Evolutionary conservation across 2,797 vertebrate species (phyloP), one percentile per base, ranked within the genome.

Genomic region (Diceros bicornis): DNA sequence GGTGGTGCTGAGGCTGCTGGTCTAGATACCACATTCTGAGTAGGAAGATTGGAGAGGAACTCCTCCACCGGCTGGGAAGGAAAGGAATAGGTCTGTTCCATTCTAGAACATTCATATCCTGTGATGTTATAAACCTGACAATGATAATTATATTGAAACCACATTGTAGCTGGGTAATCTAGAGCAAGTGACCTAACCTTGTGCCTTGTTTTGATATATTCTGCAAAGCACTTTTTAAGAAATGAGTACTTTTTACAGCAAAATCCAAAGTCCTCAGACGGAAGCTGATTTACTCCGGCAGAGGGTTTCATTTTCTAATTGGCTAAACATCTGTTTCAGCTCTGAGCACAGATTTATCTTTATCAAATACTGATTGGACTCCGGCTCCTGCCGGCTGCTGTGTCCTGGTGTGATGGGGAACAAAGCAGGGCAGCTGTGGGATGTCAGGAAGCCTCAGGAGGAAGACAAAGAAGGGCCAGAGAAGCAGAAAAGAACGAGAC

Each of bases 291-390:
- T 87, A 81, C 86, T 93, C 72, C 68, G 72, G 84, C 75, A 81
- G 86, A 95, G 61, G 92, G 77, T 85, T 97, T 97, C 55, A 37
- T 96, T 82, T 85, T 79, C 87, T 98, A 97, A 98, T 96, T 95
- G 95, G 88, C 66, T 89, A 92, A 96, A 95, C 98, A 98, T 96
- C 98, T 98, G 98, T 92, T 98, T 77, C 50, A n/a, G 84, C 77
- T 92, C 84, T 88, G 95, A 96, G 81, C 81, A 96, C 72, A 96
- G 92, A 98, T 98, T 98, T 92, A 90, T 98, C 97, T 98, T 97
- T 98, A 98, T 97, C 98, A 97, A 87, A 88, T 64, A 66, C 97
- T 96, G 97, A 97, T 96, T 96, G 94, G 96, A 90, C 89, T 87
- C 87, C 95, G 93, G 96, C 96, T 97, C 83, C 96, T 94, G 90